These are phyloP conservation scores for Pseudochaenichthys georgianus DNA, from an alignment of 2,797 vertebrate genomes.

Conservation along the genomic window DNA sequence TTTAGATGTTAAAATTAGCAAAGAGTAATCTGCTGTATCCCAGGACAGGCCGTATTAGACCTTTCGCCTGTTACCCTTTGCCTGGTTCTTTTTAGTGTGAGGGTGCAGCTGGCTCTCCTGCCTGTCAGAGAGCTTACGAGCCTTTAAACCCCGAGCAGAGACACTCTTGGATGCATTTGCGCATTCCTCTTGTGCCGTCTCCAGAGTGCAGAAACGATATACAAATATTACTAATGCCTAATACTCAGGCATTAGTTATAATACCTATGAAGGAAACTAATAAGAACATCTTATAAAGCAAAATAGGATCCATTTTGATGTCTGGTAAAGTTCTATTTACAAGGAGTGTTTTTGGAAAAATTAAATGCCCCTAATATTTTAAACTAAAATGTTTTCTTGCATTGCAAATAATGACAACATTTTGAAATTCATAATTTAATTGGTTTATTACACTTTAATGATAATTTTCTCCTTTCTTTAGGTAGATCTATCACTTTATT, in stretches of 20 bases:
- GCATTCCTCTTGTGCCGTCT: conserved; percentile 21
- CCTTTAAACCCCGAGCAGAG: conserved; percentile 66
- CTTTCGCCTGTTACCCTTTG: conserved; percentile 45
- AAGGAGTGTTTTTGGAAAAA: background rate
- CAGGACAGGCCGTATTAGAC: conserved; percentile 48
- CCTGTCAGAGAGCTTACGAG: conserved; percentile 69
- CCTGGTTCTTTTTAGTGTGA: conserved; percentile 45
- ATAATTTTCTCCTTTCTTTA: background rate
- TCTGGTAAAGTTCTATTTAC: background rate
- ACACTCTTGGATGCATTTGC: conserved; percentile 39
- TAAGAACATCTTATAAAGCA: background rate
- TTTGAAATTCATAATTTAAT: background rate
- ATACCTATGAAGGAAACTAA: background rate
- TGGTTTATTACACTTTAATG: background rate
- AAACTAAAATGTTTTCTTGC: background rate
- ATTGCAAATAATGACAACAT: background rate
- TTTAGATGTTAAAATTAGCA: conserved; percentile 58
- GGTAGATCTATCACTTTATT: background rate
- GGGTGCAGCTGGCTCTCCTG: conserved; percentile 59
- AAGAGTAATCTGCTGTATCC: conserved; percentile 64
- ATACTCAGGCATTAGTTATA: background rate
- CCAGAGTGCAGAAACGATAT: background rate
- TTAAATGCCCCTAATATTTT: background rate
- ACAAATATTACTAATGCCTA: background rate
- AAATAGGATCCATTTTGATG: background rate